phyloP scores from a whole-genome alignment of 2,888 invertebrate species.

The Barypeithes pellucidus region DNA sequence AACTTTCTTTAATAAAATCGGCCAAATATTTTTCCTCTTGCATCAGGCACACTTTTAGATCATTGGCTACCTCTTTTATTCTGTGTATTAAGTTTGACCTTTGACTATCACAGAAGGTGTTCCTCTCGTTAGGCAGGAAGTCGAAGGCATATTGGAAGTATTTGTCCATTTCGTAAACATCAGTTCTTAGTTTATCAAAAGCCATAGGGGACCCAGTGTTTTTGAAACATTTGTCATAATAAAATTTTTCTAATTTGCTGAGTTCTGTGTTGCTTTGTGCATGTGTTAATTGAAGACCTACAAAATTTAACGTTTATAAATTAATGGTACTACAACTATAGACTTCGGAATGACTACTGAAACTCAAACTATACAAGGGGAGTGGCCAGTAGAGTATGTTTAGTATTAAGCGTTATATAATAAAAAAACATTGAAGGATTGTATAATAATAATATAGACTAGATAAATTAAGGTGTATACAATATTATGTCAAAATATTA shows the following conservation, averaged over 20 bases:
- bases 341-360: not conserved
- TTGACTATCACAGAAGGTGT: constrained; percentile 42
- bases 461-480: too few species aligned
- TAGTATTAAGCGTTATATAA: too few species aligned
- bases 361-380: not conserved
- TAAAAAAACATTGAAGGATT: too few species aligned
- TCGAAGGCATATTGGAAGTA: constrained; percentile 43
- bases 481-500: too few species aligned
- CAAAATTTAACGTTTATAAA: constrained; percentile 7
- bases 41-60: constrained; percentile 43
- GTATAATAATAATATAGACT: too few species aligned
- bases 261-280: constrained; percentile 33
- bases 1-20: constrained; percentile 45
- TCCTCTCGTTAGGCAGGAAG: constrained; percentile 35
- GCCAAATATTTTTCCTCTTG: constrained; percentile 42
- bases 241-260: constrained; percentile 44
- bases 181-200: constrained; percentile 45
- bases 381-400: not conserved
- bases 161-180: constrained; percentile 48
- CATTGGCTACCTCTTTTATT: constrained; percentile 44
- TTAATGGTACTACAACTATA: too few species aligned
- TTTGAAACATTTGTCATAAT: constrained; percentile 47
- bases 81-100: constrained; percentile 37
- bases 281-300: constrained; percentile 11
- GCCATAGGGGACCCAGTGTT: constrained; percentile 26